A percentile compares a stretch with the other conserved stretches of the same genome.
Conservation (phyloP, 2,797 vertebrate genomes). For the Bothrops alternatus region DNA sequence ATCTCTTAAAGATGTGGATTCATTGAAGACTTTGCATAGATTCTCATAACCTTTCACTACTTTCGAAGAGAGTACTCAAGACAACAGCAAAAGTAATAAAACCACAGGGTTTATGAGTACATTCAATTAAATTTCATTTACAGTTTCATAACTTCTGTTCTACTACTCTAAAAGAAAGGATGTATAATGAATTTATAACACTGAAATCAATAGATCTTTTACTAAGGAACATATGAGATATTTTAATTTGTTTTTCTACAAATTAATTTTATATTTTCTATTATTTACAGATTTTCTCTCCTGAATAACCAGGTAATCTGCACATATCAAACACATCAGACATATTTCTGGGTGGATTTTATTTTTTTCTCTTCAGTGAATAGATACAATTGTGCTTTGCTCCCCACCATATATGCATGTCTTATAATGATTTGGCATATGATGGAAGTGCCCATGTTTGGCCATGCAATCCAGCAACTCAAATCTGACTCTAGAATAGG, state of each 20-base stretch:
- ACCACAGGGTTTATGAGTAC: not conserved
- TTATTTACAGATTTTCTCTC: not conserved
- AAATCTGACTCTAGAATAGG: too few species aligned
- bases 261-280: not conserved
- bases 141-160: not conserved
- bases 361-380: not conserved
- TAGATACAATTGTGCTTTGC: not conserved
- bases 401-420: not conserved
- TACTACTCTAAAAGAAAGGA: not conserved
- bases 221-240: not conserved
- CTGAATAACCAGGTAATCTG: not conserved
- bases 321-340: not conserved
- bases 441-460: too few species aligned
- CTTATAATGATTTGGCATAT: not conserved
- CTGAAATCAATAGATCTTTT: not conserved
- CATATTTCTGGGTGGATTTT: not conserved
- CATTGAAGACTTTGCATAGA: not conserved
- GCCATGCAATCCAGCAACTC: too few species aligned
- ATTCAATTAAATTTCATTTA: not conserved
- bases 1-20: conserved; percentile 23
- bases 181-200: not conserved
- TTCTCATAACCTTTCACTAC: not conserved
- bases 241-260: not conserved
- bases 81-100: not conserved
- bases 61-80: not conserved